Conservation (phyloP, 2,113 vertebrate species). For the Oncorhynchus nerka region DNA sequence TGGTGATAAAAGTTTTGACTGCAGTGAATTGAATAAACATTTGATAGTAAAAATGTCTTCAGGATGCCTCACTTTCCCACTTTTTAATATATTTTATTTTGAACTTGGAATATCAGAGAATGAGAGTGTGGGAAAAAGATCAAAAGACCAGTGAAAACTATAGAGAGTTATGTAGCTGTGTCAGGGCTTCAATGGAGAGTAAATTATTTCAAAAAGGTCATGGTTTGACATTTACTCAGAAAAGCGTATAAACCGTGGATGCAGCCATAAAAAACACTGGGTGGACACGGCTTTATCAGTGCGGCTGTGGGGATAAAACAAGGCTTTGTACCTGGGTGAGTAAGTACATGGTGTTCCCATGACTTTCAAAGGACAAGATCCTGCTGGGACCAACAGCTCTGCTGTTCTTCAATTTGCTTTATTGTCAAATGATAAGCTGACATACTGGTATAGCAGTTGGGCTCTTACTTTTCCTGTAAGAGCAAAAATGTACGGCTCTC, state of each 20-base stretch:
- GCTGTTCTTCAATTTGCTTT: background rate
- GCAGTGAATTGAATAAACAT: background rate
- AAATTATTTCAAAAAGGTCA: constrained; percentile 77
- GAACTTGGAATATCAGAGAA: background rate
- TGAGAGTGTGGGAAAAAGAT: constrained; percentile 12
- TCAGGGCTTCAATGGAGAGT: constrained; percentile 47
- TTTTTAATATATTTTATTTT: background rate
- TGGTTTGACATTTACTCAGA: constrained; percentile 73
- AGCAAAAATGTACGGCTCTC: background rate
- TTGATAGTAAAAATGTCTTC: too few relatives aligned
- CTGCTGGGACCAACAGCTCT: background rate
- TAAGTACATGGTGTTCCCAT: constrained; percentile 37
- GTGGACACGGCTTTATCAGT: constrained; percentile 36
- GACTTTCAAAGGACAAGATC: constrained; percentile 12
- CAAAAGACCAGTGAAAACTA: constrained; percentile 28
- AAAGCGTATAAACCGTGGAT: constrained; percentile 55
- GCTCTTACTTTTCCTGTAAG: background rate
- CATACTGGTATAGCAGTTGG: background rate
- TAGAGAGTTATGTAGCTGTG: constrained; percentile 36
- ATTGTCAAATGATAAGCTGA: background rate
- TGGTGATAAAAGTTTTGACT: background rate
- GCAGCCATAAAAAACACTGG: constrained; percentile 8
- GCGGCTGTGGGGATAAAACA: constrained; percentile 41
- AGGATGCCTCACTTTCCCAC: background rate
- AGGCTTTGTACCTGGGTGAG: constrained; percentile 45